These are phyloP conservation scores for Melipona bicolor DNA, from an alignment of 2,888 invertebrate genomes.

Conservation along the genomic window DNA sequence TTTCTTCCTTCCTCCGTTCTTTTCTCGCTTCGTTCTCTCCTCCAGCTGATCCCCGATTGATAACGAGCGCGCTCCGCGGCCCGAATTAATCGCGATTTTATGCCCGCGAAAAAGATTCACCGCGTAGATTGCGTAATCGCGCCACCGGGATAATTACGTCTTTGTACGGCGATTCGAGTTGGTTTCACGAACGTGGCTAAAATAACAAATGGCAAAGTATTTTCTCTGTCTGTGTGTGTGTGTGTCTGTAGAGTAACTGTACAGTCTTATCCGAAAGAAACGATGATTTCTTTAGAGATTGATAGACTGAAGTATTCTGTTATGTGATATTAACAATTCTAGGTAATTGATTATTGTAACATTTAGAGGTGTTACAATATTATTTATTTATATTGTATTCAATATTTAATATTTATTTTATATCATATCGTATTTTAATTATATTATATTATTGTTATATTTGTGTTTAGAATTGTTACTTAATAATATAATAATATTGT, in stretches of 20 bases:
- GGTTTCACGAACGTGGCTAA: neutral
- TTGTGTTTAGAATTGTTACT: too few species aligned
- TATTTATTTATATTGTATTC: too few species aligned
- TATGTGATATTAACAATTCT: too few species aligned
- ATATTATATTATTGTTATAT: too few species aligned
- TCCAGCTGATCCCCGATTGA: conserved; percentile 33
- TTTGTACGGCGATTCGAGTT: neutral
- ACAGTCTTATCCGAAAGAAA: too few species aligned
- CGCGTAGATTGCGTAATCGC: conserved; percentile 24
- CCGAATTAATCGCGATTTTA: conserved; percentile 49
- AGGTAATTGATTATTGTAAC: too few species aligned
- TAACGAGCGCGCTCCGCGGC: conserved; percentile 22
- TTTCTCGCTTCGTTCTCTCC: neutral
- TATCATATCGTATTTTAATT: too few species aligned
- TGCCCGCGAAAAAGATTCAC: conserved; percentile 12
- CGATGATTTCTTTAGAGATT: too few species aligned
- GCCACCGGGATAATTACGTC: conserved; percentile 9
- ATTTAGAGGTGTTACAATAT: too few species aligned
- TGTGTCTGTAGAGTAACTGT: neutral
- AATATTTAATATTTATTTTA: too few species aligned
- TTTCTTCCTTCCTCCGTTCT: conserved; percentile 31
- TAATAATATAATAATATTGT: too few species aligned
- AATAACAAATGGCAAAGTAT: neutral
- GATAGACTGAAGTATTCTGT: too few species aligned
- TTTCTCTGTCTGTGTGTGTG: neutral